Evolutionary conservation across 1,140 invertebrate species (phyloP).

Genomic region (Drosophila rhopaloa): DNA sequence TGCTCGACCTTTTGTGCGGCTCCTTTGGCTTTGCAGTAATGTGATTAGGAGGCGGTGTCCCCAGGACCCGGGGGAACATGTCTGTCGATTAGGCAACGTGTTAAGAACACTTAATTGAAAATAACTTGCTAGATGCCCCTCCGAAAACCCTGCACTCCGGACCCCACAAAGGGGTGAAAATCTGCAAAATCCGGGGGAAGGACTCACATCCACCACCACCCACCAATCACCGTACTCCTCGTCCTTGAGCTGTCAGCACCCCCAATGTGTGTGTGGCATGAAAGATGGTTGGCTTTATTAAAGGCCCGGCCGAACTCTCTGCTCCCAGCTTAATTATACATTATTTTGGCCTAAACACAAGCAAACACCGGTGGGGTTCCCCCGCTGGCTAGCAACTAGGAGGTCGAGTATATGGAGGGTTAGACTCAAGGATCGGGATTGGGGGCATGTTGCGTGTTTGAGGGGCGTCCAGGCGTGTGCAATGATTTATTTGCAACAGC

Average conservation of each 20-base stretch:
- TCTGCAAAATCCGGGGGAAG: neutral
- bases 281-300: constrained; percentile 58
- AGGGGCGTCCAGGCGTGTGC: constrained; percentile 59
- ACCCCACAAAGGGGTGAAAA: constrained; percentile 13
- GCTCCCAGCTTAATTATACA: constrained; percentile 55
- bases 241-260: constrained; percentile 29
- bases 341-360: constrained; percentile 54
- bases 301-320: constrained; percentile 36
- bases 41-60: constrained; percentile 30
- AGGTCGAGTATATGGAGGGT: neutral
- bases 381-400: constrained; percentile 15
- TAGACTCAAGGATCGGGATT: neutral
- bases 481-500: constrained; percentile 61
- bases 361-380: constrained; percentile 20
- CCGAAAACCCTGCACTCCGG: too few relatives aligned
- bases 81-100: constrained; percentile 49
- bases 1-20: constrained; percentile 36
- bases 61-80: constrained; percentile 34
- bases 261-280: constrained; percentile 34
- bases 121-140: constrained; percentile 40
- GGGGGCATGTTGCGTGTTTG: constrained; percentile 48
- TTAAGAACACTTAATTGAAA: constrained; percentile 59
- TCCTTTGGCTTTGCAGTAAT: constrained; percentile 38
- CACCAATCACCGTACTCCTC: neutral
- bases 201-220: constrained; percentile 1